Evolutionary conservation across 2,113 vertebrate species (phyloP).

Genomic region (Phasianus colchicus): DNA sequence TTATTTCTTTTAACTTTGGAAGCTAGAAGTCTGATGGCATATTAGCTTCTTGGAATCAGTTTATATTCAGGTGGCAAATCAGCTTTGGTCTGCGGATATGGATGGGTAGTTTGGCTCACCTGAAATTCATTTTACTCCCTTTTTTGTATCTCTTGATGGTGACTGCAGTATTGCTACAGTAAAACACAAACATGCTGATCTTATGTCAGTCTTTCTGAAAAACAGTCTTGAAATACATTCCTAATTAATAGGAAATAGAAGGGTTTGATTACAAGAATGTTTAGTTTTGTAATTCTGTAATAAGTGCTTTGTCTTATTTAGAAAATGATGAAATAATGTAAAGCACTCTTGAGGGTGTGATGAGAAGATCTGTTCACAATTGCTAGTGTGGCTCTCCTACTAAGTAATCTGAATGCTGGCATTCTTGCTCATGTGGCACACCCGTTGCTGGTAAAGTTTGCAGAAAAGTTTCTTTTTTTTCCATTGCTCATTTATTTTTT

Average conservation of each 20-base stretch:
- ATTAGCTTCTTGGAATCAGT: neutral
- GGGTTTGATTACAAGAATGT: neutral
- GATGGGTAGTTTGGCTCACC: neutral
- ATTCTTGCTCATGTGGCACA: neutral
- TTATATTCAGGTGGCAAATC: neutral
- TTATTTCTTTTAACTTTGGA: neutral
- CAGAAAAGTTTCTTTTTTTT: neutral
- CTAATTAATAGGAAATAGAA: neutral
- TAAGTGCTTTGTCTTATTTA: neutral
- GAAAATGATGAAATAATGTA: neutral
- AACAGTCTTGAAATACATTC: conserved; percentile 1
- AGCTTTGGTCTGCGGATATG: neutral
- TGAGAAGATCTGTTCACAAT: neutral
- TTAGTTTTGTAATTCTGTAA: neutral
- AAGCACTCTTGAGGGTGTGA: neutral
- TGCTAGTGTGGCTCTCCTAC: neutral
- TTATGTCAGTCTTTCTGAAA: neutral
- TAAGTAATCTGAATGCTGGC: neutral
- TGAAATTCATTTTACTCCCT: neutral
- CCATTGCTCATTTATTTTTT: conserved; percentile 15
- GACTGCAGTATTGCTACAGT: fast-evolving
- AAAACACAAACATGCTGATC: neutral
- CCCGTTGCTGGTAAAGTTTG: neutral
- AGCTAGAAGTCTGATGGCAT: neutral
- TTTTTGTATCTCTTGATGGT: neutral